These are phyloP conservation scores for Corythornis cristatus DNA, from an alignment of 2,113 vertebrate species.

Conservation along the genomic window DNA sequence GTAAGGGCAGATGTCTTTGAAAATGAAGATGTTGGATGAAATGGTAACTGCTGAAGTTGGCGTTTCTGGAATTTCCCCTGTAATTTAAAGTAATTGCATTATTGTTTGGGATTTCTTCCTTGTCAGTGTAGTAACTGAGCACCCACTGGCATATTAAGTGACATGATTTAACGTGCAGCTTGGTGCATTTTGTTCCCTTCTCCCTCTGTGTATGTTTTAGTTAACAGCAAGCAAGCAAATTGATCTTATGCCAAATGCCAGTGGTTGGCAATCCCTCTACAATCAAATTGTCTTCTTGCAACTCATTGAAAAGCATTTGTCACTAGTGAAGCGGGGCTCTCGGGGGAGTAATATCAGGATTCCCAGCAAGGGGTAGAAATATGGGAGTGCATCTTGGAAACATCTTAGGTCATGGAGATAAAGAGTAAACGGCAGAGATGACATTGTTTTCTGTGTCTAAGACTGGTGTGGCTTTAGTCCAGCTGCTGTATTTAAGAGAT, in stretches of 20 bases:
- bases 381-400: neutral
- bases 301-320: neutral
- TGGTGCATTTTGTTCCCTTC: neutral
- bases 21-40: neutral
- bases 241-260: neutral
- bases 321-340: neutral
- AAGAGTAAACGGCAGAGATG: neutral
- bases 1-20: neutral
- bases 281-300: neutral
- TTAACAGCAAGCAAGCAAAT: neutral
- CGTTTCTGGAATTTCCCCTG: neutral
- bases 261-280: neutral
- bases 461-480: neutral
- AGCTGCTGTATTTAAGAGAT: neutral
- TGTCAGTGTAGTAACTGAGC: neutral
- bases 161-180: neutral
- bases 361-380: neutral
- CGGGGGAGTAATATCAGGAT: neutral
- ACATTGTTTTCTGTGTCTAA: neutral
- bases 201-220: neutral
- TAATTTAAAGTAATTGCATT: neutral
- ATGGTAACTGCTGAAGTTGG: neutral
- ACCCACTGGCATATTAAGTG: neutral
- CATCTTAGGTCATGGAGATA: neutral
- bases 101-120: neutral